phyloP scores from a whole-genome alignment of 2,113 vertebrate genomes.

The Bucco capensis region DNA sequence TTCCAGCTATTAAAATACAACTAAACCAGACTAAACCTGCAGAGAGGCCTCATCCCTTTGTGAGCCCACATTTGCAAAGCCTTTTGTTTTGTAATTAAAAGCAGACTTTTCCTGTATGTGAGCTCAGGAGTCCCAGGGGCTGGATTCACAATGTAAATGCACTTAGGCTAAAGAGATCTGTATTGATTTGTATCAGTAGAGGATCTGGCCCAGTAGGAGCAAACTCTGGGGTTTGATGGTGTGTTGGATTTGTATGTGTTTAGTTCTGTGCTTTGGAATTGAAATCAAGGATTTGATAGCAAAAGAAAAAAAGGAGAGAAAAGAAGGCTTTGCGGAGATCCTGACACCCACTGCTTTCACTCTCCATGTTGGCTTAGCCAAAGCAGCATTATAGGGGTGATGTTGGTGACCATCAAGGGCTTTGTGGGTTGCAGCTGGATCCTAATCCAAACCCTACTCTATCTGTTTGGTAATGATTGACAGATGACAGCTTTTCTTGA shows the following conservation, averaged over 20 bases:
- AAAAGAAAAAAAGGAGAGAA: background rate
- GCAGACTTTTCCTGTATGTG: constrained; percentile 34
- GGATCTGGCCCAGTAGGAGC: constrained; percentile 12
- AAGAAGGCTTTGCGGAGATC: background rate
- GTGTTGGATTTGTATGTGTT: background rate
- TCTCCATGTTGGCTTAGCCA: background rate
- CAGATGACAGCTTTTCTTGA: background rate
- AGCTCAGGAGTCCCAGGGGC: constrained; percentile 30
- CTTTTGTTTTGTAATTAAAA: constrained; percentile 30
- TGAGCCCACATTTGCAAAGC: background rate
- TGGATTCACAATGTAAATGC: constrained; percentile 24
- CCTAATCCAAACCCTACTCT: background rate
- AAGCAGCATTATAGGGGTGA: background rate
- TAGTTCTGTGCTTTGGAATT: constrained; percentile 5
- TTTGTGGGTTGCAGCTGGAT: background rate
- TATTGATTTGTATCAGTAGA: constrained; percentile 38
- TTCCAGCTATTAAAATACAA: background rate
- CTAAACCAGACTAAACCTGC: background rate
- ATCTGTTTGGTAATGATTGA: background rate
- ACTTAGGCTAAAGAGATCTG: constrained; percentile 34
- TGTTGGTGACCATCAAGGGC: background rate
- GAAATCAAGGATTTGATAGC: background rate
- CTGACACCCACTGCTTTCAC: background rate
- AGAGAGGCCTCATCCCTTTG: background rate
- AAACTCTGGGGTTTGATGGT: background rate